phyloP scores from a whole-genome alignment of 2,888 invertebrate genomes.

The Phalangium opilio region DNA sequence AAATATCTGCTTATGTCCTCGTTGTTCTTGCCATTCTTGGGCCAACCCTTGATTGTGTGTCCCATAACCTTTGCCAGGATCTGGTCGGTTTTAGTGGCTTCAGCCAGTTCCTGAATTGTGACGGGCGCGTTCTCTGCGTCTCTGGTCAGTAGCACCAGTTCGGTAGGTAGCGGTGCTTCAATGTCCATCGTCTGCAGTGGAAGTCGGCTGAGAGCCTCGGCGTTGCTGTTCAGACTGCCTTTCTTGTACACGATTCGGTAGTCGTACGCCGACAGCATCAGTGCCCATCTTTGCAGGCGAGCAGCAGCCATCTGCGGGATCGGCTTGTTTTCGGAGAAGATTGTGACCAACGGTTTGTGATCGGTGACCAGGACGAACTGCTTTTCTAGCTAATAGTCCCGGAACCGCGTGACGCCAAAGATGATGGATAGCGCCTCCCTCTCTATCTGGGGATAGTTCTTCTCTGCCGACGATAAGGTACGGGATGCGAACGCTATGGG shows the following conservation, averaged over 20 bases:
- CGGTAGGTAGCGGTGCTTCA: background rate
- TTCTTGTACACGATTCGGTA: slow-evolving; percentile 24
- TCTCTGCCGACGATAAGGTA: slow-evolving; percentile 17
- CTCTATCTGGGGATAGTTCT: slow-evolving; percentile 21
- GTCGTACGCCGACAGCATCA: slow-evolving; percentile 26
- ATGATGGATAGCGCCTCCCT: slow-evolving; percentile 28
- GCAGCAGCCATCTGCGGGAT: slow-evolving; percentile 24
- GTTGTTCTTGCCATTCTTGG: background rate
- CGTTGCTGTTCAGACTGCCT: slow-evolving; percentile 25
- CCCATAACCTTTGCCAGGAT: background rate
- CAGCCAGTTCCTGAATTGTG: background rate
- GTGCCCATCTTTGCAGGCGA: slow-evolving; percentile 24
- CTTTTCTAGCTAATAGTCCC: slow-evolving; percentile 28
- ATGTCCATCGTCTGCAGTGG: background rate
- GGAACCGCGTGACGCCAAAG: slow-evolving; percentile 31
- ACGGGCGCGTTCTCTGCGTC: slow-evolving; percentile 4
- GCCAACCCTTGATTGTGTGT: background rate
- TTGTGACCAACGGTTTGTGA: slow-evolving; percentile 28
- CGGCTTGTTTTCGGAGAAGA: background rate
- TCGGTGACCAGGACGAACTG: slow-evolving; percentile 31
- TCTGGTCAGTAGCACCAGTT: slow-evolving; percentile 1
- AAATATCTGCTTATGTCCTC: background rate
- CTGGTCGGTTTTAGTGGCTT: background rate
- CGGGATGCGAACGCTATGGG: slow-evolving; percentile 21
- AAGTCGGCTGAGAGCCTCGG: slow-evolving; percentile 26